Conservation (phyloP, 2,113 vertebrate species). For the Solea solea region DNA sequence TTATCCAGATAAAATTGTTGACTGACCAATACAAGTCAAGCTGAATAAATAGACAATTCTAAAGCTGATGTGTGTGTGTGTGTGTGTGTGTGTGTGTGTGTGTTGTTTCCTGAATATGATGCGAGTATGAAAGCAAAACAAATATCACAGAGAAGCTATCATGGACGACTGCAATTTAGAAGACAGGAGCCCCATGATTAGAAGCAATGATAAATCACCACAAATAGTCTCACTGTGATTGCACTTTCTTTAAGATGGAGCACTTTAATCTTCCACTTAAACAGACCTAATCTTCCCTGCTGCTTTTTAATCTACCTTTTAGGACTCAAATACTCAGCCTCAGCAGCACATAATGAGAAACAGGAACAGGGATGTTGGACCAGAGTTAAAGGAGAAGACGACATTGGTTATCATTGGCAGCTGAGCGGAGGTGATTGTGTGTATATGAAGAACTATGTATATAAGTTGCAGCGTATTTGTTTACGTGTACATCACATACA, state of each 20-base stretch:
- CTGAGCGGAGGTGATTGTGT: too few relatives aligned
- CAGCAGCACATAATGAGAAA: constrained; percentile 48
- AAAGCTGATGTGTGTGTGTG: not conserved
- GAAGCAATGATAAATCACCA: constrained; percentile 64
- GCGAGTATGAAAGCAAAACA: constrained; percentile 42
- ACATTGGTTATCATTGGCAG: constrained; percentile 20
- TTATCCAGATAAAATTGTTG: not conserved
- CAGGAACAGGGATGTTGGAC: constrained; percentile 4
- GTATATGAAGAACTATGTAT: not conserved
- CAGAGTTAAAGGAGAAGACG: constrained; percentile 8
- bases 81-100: constrained; percentile 2
- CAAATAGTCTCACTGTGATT: constrained; percentile 45
- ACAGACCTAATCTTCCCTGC: constrained; percentile 58
- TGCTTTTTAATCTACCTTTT: constrained; percentile 66
- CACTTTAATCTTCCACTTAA: constrained; percentile 72
- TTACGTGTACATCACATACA: constrained; percentile 51
- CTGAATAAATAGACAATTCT: constrained; percentile 34
- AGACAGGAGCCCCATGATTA: constrained; percentile 38
- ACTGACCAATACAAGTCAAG: not conserved
- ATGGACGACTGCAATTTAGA: constrained; percentile 17
- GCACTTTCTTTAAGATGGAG: constrained; percentile 61
- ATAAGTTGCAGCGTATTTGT: not conserved
- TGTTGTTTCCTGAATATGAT: constrained; percentile 40
- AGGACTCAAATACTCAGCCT: constrained; percentile 25
- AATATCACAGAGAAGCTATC: constrained; percentile 39